Percentiles rank a stretch among this genome's conserved stretches.
Conservation (phyloP, 1,140 invertebrate species). For the Drosophila serrata region DNA sequence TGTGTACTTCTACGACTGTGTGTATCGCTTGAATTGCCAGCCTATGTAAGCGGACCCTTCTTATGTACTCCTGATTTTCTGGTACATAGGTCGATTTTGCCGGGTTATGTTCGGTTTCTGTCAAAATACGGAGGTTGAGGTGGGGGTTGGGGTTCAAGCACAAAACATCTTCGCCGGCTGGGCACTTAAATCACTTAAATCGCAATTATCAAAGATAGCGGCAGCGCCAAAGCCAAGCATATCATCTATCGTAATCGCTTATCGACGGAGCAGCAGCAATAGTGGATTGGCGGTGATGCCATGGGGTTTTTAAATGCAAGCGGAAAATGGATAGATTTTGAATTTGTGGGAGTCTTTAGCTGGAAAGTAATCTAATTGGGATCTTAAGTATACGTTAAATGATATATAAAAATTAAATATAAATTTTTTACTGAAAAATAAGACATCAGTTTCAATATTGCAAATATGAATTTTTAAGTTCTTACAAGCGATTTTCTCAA, state of each 20-base stretch:
- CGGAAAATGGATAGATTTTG: background rate
- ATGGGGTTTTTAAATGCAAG: too few species aligned
- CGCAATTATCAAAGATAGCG: slow-evolving; percentile 28
- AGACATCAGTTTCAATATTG: too few species aligned
- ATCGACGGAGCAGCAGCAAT: slow-evolving; percentile 12
- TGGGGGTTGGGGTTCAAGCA: background rate
- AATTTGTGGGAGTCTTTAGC: background rate
- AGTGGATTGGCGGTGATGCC: background rate
- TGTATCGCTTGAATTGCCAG: slow-evolving; percentile 33
- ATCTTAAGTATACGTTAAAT: too few species aligned
- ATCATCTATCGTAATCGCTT: slow-evolving; percentile 24
- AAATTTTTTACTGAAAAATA: too few species aligned
- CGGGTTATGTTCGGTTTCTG: slow-evolving; percentile 8
- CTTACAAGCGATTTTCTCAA: background rate
- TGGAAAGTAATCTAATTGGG: background rate
- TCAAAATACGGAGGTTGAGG: background rate
- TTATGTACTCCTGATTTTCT: slow-evolving; percentile 13
- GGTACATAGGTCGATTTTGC: slow-evolving; percentile 22
- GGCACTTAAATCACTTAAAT: slow-evolving; percentile 32
- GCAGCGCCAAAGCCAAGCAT: too few species aligned
- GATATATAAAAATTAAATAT: too few species aligned
- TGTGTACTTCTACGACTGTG: slow-evolving; percentile 37
- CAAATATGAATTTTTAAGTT: background rate
- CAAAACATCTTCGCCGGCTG: slow-evolving; percentile 17
- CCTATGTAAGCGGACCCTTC: slow-evolving; percentile 32